Conservation (phyloP, 2,797 vertebrate species). For the Malacoraja senta region DNA sequence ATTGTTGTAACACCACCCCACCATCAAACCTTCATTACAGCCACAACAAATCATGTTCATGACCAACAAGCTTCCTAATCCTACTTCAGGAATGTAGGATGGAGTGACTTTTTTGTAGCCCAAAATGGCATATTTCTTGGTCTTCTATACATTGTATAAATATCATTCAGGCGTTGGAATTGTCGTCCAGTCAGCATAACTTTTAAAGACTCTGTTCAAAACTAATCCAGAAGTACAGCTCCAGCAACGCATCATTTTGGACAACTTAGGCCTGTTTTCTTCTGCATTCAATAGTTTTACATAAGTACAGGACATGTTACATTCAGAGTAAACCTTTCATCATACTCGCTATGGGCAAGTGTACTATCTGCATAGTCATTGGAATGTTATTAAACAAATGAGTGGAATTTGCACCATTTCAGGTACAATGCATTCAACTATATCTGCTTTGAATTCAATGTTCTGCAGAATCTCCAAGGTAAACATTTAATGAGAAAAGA, state of each 20-base stretch:
- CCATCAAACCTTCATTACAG: too few species aligned
- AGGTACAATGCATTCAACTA: neutral
- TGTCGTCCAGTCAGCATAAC: constrained; percentile 2
- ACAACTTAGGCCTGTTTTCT: neutral
- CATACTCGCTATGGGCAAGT: neutral
- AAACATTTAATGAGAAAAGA: neutral
- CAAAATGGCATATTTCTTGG: too few species aligned
- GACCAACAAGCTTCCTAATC: too few species aligned
- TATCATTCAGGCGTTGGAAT: neutral
- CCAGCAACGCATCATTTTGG: neutral
- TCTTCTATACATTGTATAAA: neutral
- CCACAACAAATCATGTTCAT: too few species aligned
- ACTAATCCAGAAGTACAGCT: neutral
- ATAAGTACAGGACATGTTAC: neutral
- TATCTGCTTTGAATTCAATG: neutral
- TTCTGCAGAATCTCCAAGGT: neutral
- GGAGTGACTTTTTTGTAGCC: too few species aligned
- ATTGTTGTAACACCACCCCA: too few species aligned
- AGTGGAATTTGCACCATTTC: too few species aligned
- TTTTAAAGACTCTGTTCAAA: neutral
- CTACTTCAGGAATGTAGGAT: too few species aligned
- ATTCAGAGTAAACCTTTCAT: neutral
- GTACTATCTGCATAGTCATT: neutral
- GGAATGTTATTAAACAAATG: neutral
- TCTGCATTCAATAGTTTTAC: neutral